phyloP scores from a whole-genome alignment of 2,113 vertebrate species.

The Pongo abelii region DNA sequence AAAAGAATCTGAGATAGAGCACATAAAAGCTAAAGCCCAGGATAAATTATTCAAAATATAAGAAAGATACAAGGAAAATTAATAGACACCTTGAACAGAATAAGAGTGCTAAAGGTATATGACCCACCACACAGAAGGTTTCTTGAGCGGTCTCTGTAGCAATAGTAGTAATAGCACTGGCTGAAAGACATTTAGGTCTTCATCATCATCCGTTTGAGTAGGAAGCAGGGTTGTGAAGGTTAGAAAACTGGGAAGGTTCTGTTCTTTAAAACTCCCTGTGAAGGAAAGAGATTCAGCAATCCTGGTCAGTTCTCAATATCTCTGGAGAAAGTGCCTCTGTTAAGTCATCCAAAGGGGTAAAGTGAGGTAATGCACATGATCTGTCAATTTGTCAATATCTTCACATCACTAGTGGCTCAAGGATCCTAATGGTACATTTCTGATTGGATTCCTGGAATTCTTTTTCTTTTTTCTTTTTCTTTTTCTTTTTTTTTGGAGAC shows the following conservation, averaged over 20 bases:
- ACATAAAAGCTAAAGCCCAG: slow-evolving; percentile 16
- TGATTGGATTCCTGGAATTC: slow-evolving; percentile 9
- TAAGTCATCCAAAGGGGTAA: neutral
- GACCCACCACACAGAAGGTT: neutral
- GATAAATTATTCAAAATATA: slow-evolving; percentile 34
- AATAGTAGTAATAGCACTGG: neutral
- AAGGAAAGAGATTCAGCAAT: neutral
- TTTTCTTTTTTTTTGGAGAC: neutral
- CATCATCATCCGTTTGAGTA: neutral
- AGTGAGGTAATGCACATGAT: neutral
- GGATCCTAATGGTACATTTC: neutral
- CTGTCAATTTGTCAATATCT: neutral
- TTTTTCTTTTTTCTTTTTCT: neutral
- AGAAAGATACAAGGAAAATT: slow-evolving; percentile 30
- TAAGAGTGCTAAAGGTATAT: neutral
- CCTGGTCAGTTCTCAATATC: neutral
- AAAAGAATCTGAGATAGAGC: neutral
- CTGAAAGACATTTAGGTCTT: neutral
- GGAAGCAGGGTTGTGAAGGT: neutral
- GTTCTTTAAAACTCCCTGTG: neutral
- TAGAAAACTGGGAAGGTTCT: neutral
- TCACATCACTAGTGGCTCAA: neutral
- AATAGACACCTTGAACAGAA: slow-evolving; percentile 39
- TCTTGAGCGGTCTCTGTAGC: neutral
- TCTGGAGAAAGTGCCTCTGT: neutral